These are phyloP conservation scores for Reticulitermes speratus DNA, from an alignment of 1,140 invertebrate species.

Conservation along the genomic window DNA sequence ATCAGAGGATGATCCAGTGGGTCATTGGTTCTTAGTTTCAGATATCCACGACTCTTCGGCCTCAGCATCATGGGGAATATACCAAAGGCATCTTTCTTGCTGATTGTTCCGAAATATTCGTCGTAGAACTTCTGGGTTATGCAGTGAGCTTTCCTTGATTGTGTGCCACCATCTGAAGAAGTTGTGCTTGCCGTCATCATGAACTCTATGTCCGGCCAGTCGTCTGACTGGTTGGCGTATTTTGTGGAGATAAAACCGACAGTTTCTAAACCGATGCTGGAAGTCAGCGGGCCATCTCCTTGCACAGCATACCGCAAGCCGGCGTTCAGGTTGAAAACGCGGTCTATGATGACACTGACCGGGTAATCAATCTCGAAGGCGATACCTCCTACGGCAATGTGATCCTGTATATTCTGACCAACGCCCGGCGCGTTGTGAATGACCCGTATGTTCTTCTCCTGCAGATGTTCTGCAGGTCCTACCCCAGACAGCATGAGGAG, in stretches of 20 bases:
- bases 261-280: conserved; percentile 77
- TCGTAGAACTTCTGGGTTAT: conserved; percentile 77
- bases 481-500: conserved; percentile 79
- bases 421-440: conserved; percentile 56
- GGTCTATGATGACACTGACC: conserved; percentile 47
- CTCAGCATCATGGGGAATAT: conserved; percentile 84
- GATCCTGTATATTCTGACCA: conserved; percentile 52
- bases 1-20: conserved; percentile 82
- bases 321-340: conserved; percentile 48
- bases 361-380: conserved; percentile 45
- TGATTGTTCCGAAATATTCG: conserved; percentile 66
- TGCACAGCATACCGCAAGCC: conserved; percentile 73
- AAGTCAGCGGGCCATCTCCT: conserved; percentile 78
- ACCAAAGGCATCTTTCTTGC: conserved; percentile 71
- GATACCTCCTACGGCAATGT: conserved; percentile 31
- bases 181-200: conserved; percentile 81
- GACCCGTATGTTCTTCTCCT: conserved; percentile 48
- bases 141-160: conserved; percentile 72
- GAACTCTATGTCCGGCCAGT: conserved; percentile 90
- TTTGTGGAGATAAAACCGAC: conserved; percentile 85
- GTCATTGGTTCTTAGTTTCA: conserved; percentile 73
- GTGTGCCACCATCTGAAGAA: conserved; percentile 50
- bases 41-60: conserved; percentile 78
- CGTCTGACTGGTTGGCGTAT: conserved; percentile 76
- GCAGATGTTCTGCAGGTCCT: conserved; percentile 62